phyloP scores from a whole-genome alignment of 2,888 invertebrate genomes.

The Andrena marginata region DNA sequence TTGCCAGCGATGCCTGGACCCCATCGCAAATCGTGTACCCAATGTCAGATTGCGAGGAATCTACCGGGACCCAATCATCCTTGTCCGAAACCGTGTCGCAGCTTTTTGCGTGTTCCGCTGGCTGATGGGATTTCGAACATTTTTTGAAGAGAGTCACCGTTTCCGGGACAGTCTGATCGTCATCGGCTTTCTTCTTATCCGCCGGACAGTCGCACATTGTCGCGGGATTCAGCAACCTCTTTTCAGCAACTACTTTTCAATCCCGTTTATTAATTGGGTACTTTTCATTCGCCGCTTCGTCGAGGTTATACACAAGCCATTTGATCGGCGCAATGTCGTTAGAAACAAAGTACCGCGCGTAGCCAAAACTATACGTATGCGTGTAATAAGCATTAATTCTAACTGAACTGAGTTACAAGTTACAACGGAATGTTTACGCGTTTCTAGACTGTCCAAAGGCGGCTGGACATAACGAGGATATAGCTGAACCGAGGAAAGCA shows the following conservation, averaged over 20 bases:
- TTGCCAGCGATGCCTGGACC: neutral
- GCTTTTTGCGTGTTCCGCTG: slow-evolving; percentile 33
- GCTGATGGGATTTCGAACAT: slow-evolving; percentile 35
- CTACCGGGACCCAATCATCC: neutral
- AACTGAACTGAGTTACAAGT: neutral
- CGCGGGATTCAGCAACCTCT: neutral
- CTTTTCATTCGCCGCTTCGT: neutral
- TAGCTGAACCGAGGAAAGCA: neutral
- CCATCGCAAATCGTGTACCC: neutral
- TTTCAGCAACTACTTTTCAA: neutral
- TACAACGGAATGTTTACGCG: neutral
- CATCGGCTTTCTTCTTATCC: slow-evolving; percentile 10
- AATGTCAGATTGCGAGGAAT: slow-evolving; percentile 24
- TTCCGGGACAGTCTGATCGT: slow-evolving; percentile 12
- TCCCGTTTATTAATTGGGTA: neutral
- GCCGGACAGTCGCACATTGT: slow-evolving; percentile 73
- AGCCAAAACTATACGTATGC: too few relatives aligned
- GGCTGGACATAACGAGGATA: slow-evolving; percentile 35
- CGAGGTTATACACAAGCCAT: slow-evolving; percentile 5
- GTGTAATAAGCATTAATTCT: too few relatives aligned
- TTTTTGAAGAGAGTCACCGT: slow-evolving; percentile 65
- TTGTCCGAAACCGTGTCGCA: slow-evolving; percentile 18
- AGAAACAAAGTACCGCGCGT: neutral
- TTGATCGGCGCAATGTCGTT: neutral
- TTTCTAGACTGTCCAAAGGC: slow-evolving; percentile 45